Evolutionary conservation across 2,797 vertebrate species (phyloP).

Genomic region (Neostethus bicornis): DNA sequence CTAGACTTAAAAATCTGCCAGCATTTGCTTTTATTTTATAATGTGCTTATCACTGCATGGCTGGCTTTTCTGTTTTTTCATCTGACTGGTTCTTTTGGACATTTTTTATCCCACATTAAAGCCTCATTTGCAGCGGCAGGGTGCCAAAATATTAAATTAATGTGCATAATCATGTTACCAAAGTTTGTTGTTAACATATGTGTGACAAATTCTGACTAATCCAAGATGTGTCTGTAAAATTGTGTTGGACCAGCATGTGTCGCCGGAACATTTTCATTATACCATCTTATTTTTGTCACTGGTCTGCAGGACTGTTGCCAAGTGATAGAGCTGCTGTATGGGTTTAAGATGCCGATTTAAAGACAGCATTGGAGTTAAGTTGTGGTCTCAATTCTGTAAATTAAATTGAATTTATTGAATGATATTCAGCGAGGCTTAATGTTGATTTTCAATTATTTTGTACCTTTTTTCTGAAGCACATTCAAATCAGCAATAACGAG

Average conservation of each 20-base stretch:
- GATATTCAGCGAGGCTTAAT: neutral
- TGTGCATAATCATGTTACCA: neutral
- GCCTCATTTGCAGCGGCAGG: neutral
- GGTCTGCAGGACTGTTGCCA: neutral
- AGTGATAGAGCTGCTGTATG: neutral
- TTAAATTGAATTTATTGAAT: too few species aligned
- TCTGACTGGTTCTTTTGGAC: neutral
- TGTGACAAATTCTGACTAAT: constrained; percentile 5
- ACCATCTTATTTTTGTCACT: neutral
- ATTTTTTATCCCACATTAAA: neutral
- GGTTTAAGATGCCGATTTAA: neutral
- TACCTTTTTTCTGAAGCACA: neutral
- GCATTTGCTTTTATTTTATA: constrained; percentile 30
- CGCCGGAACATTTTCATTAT: neutral
- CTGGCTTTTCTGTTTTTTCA: neutral
- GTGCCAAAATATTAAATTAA: neutral
- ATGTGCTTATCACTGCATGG: constrained; percentile 2
- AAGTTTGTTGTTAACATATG: constrained; percentile 3
- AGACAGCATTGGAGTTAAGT: neutral
- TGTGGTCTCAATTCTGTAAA: neutral
- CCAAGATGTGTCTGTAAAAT: constrained; percentile 6
- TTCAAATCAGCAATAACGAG: neutral
- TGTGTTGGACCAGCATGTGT: neutral
- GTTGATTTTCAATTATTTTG: constrained; percentile 9
- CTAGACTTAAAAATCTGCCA: constrained; percentile 31